These are phyloP conservation scores for Pseudomugil gertrudae DNA, from an alignment of 2,797 vertebrate genomes.

Conservation along the genomic window DNA sequence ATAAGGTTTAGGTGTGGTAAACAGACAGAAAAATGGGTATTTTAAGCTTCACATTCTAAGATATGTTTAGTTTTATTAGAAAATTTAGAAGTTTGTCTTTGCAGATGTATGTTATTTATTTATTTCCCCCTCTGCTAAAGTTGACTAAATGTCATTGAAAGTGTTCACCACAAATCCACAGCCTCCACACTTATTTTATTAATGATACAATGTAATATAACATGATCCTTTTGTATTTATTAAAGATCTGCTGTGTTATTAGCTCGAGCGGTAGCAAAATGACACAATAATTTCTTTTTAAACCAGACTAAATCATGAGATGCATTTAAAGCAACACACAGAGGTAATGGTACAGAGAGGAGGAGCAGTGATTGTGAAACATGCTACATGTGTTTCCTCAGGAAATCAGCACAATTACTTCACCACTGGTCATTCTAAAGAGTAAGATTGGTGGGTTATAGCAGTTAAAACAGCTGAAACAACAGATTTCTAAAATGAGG, in stretches of 20 bases:
- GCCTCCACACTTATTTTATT: neutral
- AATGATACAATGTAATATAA: neutral
- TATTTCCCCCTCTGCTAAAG: no score
- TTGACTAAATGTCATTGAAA: no score
- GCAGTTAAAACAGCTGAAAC: constrained; percentile 50
- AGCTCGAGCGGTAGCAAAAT: neutral
- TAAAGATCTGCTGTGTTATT: neutral
- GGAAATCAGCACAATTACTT: constrained; percentile 3
- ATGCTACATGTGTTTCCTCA: neutral
- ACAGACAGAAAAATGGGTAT: neutral
- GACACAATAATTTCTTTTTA: neutral
- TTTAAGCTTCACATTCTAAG: neutral
- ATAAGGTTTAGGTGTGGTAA: neutral
- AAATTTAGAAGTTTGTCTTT: no score
- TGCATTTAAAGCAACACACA: neutral
- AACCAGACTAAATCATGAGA: neutral
- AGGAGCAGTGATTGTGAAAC: constrained; percentile 11
- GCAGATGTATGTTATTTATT: no score
- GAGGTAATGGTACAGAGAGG: no score
- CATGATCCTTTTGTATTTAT: neutral
- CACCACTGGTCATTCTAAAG: neutral
- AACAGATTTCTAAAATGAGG: constrained; percentile 46
- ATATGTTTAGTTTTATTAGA: neutral
- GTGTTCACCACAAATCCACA: neutral
- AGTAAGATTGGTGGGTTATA: neutral